Evolutionary conservation across 2,797 vertebrate species (phyloP), one percentile per base, ranked within the genome.

Genomic region (Cryptoblepharus egeriae): DNA sequence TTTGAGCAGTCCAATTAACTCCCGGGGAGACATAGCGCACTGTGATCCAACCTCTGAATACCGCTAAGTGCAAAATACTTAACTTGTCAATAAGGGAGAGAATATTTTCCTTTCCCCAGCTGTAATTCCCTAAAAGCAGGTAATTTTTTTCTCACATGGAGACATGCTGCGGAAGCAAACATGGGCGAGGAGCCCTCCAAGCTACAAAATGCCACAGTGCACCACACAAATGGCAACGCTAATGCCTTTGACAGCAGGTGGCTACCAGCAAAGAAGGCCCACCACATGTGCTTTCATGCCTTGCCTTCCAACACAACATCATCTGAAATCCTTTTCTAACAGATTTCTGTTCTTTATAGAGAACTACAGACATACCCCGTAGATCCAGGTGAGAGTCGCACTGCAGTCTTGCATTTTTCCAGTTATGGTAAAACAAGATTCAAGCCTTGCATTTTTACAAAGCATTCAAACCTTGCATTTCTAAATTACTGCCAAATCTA

Each of bases 101-200:
- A 70, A 39, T 20, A 39, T 76, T 85, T 71, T 81, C 30, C 26
- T 75, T 84, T 70, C 65, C 26, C 42, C 39, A 4, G 22, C 42
- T 1, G 22, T 2, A 42, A 37, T 13, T 49, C n/a, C 30, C 60
- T 76, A 49, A 79, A 85, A 73, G 39, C n/a, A 85, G 42, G n/a
- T n/a, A 22, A 16, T 26, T 35, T 65, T 18, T 65, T 42, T 42
- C 75, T 30, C 73, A 24, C 42, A 69, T 55, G 1, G 6, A 71
- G 32, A 16, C 45, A n/a, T 70, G 37, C 79, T 84, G 77, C 60
- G 58, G 15, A 60, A 82, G 71, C n/a, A 71, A 80, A 60, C 75
- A 10, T 64, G 18, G 39, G 39, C 6, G 8, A 63, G 55, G 58
- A 80, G 52, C 5, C 73, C 39, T 24, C 15, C 22, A 5, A 68